Percentiles rank a stretch among this genome's conserved stretches.
Conservation (phyloP, 2,113 vertebrate species). For the Dasyurus viverrinus region DNA sequence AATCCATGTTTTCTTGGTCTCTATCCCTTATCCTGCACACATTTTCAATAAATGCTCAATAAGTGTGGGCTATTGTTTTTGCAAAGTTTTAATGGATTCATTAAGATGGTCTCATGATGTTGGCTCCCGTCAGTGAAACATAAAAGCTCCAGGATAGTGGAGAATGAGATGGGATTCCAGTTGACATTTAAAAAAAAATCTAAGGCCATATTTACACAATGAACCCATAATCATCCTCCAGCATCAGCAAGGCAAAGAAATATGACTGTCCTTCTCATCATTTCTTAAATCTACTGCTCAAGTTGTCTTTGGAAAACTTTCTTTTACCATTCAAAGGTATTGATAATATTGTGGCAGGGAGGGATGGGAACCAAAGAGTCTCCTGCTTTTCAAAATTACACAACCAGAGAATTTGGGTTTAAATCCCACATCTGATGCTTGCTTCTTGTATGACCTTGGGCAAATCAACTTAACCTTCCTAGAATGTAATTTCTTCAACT, state of each 20-base stretch:
- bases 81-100: neutral
- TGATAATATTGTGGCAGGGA: neutral
- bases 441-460: neutral
- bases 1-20: neutral
- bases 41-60: neutral
- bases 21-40: neutral
- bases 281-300: neutral
- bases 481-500: neutral
- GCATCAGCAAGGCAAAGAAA: neutral
- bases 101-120: neutral
- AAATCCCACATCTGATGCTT: neutral
- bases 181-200: neutral
- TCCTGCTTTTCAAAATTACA: neutral
- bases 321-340: neutral
- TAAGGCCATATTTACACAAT: neutral
- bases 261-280: neutral
- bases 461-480: neutral
- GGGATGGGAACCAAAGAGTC: neutral
- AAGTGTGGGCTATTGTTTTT: neutral
- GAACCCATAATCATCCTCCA: neutral
- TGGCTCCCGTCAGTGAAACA: neutral
- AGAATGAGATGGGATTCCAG: neutral
- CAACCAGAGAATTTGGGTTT: neutral
- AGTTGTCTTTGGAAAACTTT: neutral
- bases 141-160: neutral